Conservation (phyloP, 2,888 invertebrate genomes). For the Caprella mutica region DNA sequence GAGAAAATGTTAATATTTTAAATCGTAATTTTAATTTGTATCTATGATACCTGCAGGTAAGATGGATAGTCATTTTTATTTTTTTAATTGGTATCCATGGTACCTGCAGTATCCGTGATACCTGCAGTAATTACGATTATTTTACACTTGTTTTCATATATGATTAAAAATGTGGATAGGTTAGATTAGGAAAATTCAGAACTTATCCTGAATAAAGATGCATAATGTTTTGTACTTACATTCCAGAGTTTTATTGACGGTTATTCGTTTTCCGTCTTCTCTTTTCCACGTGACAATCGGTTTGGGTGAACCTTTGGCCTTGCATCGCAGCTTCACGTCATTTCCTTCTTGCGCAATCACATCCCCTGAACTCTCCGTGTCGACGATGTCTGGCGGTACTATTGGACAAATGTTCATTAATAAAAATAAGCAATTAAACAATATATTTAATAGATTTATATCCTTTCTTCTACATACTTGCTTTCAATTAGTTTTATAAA, state of each 20-base stretch:
- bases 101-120: no score
- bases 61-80: neutral
- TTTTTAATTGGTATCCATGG: neutral
- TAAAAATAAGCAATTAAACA: no score
- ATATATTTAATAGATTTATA: no score
- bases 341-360: slow-evolving; percentile 73
- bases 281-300: slow-evolving; percentile 79
- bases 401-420: no score
- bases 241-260: slow-evolving; percentile 39
- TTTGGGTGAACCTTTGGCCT: slow-evolving; percentile 77
- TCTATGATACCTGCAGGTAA: no score
- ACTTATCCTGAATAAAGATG: neutral
- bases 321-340: slow-evolving; percentile 73
- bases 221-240: slow-evolving; percentile 6
- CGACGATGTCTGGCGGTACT: slow-evolving; percentile 78
- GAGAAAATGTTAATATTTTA: no score
- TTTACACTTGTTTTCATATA: neutral
- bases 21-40: no score
- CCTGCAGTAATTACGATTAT: neutral
- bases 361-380: slow-evolving; percentile 74
- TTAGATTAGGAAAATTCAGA: neutral
- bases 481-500: no score
- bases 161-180: neutral
- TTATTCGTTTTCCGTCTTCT: slow-evolving; percentile 60
- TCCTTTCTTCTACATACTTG: no score